Evolutionary conservation across 1,140 invertebrate genomes (phyloP).

Genomic region (Aporrectodea caliginosa): DNA sequence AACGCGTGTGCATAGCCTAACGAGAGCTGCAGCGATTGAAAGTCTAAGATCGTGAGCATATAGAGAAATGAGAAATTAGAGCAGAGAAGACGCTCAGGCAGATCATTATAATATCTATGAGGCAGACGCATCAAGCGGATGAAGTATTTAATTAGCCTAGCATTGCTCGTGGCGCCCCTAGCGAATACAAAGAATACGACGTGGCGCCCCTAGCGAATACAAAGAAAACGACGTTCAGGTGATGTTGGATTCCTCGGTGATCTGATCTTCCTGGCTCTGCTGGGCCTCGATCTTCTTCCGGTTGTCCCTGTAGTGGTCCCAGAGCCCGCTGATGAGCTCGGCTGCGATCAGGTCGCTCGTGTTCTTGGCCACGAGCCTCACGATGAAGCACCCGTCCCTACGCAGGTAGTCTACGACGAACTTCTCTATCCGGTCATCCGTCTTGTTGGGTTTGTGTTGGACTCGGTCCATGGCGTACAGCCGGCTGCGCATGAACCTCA

Average conservation of each 20-base stretch:
- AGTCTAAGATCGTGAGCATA: too few relatives aligned
- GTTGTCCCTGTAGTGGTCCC: constrained; percentile 48
- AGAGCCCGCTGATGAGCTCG: constrained; percentile 47
- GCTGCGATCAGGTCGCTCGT: constrained; percentile 50
- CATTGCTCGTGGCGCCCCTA: too few relatives aligned
- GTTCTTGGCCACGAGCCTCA: constrained; percentile 50
- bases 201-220: too few relatives aligned
- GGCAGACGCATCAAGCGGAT: too few relatives aligned
- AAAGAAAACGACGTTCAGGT: background rate
- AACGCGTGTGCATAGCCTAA: too few relatives aligned
- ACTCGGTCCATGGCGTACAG: constrained; percentile 26
- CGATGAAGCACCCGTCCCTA: constrained; percentile 52
- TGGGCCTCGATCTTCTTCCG: constrained; percentile 35
- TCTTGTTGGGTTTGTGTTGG: background rate
- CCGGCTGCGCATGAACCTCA: constrained; percentile 11
- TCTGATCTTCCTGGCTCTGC: background rate
- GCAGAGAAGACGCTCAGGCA: too few relatives aligned
- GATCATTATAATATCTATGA: too few relatives aligned
- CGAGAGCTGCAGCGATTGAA: too few relatives aligned
- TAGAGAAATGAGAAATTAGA: too few relatives aligned
- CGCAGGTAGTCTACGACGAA: constrained; percentile 50
- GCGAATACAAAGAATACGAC: too few relatives aligned
- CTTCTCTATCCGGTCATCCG: background rate
- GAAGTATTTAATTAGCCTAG: too few relatives aligned
- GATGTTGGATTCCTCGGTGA: background rate